Conservation (phyloP, 1,140 invertebrate species). For the Solenopsis fugax region DNA sequence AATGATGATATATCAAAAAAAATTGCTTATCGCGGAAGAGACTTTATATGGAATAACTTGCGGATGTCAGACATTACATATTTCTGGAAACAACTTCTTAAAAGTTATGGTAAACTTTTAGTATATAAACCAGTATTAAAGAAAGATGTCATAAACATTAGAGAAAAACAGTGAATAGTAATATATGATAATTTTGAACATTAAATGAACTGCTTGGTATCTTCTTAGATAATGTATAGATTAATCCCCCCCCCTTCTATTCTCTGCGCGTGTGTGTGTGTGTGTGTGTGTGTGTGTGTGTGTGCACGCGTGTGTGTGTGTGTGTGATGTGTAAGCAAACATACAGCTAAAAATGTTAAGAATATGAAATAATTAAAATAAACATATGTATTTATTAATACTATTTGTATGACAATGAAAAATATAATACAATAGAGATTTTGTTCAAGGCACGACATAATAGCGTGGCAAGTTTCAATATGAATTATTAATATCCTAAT, state of each 20-base stretch:
- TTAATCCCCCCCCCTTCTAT: too few relatives aligned
- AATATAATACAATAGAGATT: slow-evolving; percentile 81
- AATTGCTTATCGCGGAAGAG: slow-evolving; percentile 94
- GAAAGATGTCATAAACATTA: slow-evolving; percentile 87
- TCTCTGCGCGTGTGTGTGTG: too few relatives aligned
- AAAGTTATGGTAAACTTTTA: slow-evolving; percentile 92
- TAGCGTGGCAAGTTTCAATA: slow-evolving; percentile 78
- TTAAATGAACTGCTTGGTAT: not conserved
- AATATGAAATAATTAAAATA: slow-evolving; percentile 64
- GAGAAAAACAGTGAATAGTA: slow-evolving; percentile 64
- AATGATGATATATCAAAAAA: slow-evolving; percentile 92
- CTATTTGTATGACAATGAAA: slow-evolving; percentile 75
- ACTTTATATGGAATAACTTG: slow-evolving; percentile 95
- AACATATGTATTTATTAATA: slow-evolving; percentile 75
- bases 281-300: too few relatives aligned
- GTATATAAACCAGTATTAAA: slow-evolving; percentile 90
- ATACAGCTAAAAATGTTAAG: slow-evolving; percentile 41
- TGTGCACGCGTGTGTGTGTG: not conserved
- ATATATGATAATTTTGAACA: not conserved
- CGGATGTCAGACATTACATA: slow-evolving; percentile 93
- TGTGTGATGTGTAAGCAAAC: not conserved
- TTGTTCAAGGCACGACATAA: slow-evolving; percentile 68
- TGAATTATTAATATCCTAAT: slow-evolving; percentile 72
- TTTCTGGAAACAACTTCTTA: slow-evolving; percentile 95
- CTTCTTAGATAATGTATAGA: not conserved